Conservation (phyloP, 1,140 invertebrate genomes). For the Vanessa atalanta region DNA sequence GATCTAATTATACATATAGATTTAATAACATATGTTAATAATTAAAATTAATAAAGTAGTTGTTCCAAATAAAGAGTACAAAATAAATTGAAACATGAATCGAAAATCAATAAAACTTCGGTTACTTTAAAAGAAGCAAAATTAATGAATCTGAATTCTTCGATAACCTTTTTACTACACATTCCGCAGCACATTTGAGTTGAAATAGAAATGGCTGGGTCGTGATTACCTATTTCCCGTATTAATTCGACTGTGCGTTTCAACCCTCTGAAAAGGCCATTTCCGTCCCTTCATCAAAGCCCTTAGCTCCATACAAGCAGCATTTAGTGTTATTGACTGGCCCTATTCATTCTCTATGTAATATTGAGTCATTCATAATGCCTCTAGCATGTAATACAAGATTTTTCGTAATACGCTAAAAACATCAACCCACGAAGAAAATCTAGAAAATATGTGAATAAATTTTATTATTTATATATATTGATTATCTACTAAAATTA, state of each 20-base stretch:
- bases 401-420: not conserved
- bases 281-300: conserved; percentile 47
- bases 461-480: too few species aligned
- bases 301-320: conserved; percentile 26
- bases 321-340: conserved; percentile 25
- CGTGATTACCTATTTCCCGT: conserved; percentile 50
- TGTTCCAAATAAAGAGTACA: too few species aligned
- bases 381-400: not conserved
- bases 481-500: too few species aligned
- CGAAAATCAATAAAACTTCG: not conserved
- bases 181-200: conserved; percentile 32
- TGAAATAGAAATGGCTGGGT: conserved; percentile 33
- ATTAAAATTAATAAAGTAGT: too few species aligned
- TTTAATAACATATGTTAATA: too few species aligned
- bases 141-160: conserved; percentile 9
- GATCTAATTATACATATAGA: not conserved
- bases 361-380: conserved; percentile 6
- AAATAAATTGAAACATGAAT: not conserved
- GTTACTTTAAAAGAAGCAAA: not conserved
- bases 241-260: conserved; percentile 47
- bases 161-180: conserved; percentile 22
- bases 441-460: too few species aligned
- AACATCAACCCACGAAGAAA: too few species aligned
- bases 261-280: conserved; percentile 45
- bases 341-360: conserved; percentile 4